Percentiles rank a stretch among this genome's conserved stretches.
These are phyloP conservation scores for Cryptoblepharus egeriae DNA, from an alignment of 2,797 vertebrate species.

Conservation along the genomic window DNA sequence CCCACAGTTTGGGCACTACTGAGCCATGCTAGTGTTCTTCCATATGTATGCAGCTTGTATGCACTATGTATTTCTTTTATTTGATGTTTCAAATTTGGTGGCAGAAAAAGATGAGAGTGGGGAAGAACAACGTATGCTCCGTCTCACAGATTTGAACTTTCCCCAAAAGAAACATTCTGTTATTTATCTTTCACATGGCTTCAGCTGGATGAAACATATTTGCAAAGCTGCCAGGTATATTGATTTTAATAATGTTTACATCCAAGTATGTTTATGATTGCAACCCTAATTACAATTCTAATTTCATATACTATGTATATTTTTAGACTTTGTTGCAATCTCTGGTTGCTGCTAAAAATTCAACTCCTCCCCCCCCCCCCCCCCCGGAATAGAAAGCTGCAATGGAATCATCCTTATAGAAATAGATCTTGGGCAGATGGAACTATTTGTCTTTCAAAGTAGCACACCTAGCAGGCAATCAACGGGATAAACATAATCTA, in stretches of 20 bases:
- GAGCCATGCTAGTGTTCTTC: too few species aligned
- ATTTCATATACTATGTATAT: slow-evolving; percentile 14
- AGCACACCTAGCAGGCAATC: background rate
- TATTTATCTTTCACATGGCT: background rate
- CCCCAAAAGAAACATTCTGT: background rate
- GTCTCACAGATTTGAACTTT: background rate
- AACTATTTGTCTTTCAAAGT: background rate
- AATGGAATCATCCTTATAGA: background rate
- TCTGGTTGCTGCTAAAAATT: background rate
- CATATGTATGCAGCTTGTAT: too few species aligned
- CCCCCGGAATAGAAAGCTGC: background rate
- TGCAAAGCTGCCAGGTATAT: background rate
- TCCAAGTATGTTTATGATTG: slow-evolving; percentile 15
- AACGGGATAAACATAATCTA: background rate
- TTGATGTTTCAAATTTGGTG: background rate
- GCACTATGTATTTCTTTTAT: background rate
- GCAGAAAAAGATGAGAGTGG: background rate
- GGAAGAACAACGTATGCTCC: background rate
- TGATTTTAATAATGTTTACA: slow-evolving; percentile 13
- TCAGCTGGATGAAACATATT: background rate
- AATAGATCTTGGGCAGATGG: background rate
- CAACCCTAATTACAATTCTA: slow-evolving; percentile 14
- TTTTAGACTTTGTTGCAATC: background rate
- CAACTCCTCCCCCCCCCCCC: background rate
- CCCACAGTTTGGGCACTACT: too few species aligned